These are phyloP conservation scores for Episyrphus balteatus DNA, from an alignment of 1,140 invertebrate genomes.

Conservation along the genomic window DNA sequence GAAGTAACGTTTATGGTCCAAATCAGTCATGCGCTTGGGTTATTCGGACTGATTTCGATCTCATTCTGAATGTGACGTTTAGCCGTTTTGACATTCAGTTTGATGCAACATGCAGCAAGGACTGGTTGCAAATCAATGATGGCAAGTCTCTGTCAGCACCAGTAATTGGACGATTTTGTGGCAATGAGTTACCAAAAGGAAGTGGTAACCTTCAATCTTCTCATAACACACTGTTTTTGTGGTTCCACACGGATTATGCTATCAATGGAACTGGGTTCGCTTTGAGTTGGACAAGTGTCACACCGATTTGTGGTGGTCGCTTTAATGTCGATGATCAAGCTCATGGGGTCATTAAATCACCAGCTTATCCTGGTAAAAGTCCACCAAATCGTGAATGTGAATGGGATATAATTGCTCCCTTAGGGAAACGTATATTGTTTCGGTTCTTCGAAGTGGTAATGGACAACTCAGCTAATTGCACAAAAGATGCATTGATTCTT, in stretches of 20 bases:
- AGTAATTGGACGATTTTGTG: constrained; percentile 68
- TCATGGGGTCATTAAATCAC: constrained; percentile 59
- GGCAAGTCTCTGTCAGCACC: constrained; percentile 54
- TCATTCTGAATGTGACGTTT: constrained; percentile 70
- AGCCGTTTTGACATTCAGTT: constrained; percentile 57
- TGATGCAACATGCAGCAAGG: constrained; percentile 45
- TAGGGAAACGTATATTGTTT: constrained; percentile 68
- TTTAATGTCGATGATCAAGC: constrained; percentile 39
- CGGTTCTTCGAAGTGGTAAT: constrained; percentile 57
- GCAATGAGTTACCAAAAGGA: constrained; percentile 46
- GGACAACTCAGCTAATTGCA: constrained; percentile 5
- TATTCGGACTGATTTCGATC: constrained; percentile 47
- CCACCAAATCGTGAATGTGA: constrained; percentile 63
- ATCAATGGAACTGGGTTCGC: constrained; percentile 44
- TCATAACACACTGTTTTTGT: constrained; percentile 61
- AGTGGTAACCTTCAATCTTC: constrained; percentile 56
- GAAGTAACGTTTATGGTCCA: constrained; percentile 15
- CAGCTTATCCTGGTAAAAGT: constrained; percentile 71
- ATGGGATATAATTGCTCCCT: constrained; percentile 56
- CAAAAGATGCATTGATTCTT: constrained; percentile 11
- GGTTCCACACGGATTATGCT: constrained; percentile 59
- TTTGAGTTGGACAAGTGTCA: constrained; percentile 57
- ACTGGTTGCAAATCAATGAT: constrained; percentile 69
- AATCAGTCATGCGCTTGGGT: constrained; percentile 70
- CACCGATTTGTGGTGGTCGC: constrained; percentile 57